A percentile compares a stretch with the other conserved stretches of the same genome.
These are phyloP conservation scores for Temnothorax ravouxi DNA, from an alignment of 2,888 invertebrate genomes.

Conservation along the genomic window DNA sequence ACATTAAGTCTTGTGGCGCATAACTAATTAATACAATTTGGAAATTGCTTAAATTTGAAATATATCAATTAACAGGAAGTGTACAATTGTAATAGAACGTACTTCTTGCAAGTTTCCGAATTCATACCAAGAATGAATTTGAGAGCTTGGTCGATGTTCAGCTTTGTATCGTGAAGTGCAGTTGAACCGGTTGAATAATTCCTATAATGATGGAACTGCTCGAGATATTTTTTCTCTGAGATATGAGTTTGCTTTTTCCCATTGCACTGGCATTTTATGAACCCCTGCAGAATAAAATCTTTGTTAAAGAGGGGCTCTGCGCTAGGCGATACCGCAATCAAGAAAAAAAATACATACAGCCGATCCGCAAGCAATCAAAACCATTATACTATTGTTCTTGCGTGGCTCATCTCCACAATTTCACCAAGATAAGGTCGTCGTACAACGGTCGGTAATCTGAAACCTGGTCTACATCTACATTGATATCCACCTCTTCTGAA, in stretches of 20 bases:
- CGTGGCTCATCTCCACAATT: slow-evolving; percentile 96
- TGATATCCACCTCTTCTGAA: slow-evolving; percentile 98
- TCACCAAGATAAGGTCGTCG: slow-evolving; percentile 97
- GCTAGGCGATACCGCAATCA: not conserved
- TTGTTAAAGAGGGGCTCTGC: slow-evolving; percentile 3
- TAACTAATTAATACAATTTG: slow-evolving; percentile 86
- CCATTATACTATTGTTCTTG: slow-evolving; percentile 97
- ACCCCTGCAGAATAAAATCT: slow-evolving; percentile 89
- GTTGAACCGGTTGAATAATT: slow-evolving; percentile 90
- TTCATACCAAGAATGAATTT: slow-evolving; percentile 93
- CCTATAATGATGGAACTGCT: slow-evolving; percentile 91
- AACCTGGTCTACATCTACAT: slow-evolving; percentile 96
- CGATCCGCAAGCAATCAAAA: slow-evolving; percentile 96
- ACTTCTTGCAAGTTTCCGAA: slow-evolving; percentile 89
- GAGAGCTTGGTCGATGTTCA: slow-evolving; percentile 93
- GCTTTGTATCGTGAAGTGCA: slow-evolving; percentile 89
- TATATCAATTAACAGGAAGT: not conserved
- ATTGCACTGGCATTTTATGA: slow-evolving; percentile 94
- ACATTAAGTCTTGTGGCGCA: slow-evolving; percentile 91
- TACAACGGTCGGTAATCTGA: slow-evolving; percentile 94
- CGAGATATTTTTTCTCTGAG: slow-evolving; percentile 92
- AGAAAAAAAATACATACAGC: slow-evolving; percentile 90
- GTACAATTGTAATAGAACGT: slow-evolving; percentile 70
- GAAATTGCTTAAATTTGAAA: slow-evolving; percentile 30
- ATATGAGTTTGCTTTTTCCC: slow-evolving; percentile 91